These are phyloP conservation scores for Pygocentrus nattereri DNA, from an alignment of 2,797 vertebrate genomes.

Conservation along the genomic window DNA sequence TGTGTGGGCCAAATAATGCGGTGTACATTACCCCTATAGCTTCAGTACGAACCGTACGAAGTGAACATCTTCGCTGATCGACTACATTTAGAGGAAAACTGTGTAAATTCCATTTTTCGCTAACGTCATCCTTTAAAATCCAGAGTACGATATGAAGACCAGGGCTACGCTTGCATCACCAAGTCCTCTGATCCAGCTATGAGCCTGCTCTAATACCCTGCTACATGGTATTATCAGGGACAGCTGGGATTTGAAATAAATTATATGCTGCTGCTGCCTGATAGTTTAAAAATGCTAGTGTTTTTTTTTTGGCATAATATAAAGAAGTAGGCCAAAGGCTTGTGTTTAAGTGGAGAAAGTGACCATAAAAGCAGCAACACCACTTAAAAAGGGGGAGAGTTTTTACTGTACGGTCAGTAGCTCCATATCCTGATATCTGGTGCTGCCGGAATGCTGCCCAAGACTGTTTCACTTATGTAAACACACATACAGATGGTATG, in stretches of 20 bases:
- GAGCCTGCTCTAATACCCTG: not conserved
- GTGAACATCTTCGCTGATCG: no score
- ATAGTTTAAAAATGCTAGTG: not conserved
- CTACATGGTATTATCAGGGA: not conserved
- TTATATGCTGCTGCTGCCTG: not conserved
- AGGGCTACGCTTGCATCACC: not conserved
- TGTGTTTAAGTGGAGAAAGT: not conserved
- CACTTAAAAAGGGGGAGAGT: not conserved
- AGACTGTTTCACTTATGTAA: not conserved
- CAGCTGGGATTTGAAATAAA: slow-evolving; percentile 17
- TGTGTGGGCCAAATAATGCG: no score
- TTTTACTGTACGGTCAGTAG: not conserved
- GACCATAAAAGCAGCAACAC: not conserved
- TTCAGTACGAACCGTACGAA: no score
- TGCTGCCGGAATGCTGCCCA: not conserved
- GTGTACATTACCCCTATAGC: no score
- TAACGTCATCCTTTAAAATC: not conserved
- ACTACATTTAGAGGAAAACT: no score
- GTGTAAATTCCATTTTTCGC: not conserved
- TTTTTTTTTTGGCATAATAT: not conserved
- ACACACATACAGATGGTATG: not conserved
- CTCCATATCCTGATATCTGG: not conserved
- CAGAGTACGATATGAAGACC: not conserved
- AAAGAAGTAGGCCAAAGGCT: not conserved
- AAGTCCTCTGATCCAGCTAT: not conserved